A percentile compares a stretch with the other conserved stretches of the same genome.
These are phyloP conservation scores for Glossosoma conforme DNA, from an alignment of 1,140 invertebrate genomes.

Conservation along the genomic window DNA sequence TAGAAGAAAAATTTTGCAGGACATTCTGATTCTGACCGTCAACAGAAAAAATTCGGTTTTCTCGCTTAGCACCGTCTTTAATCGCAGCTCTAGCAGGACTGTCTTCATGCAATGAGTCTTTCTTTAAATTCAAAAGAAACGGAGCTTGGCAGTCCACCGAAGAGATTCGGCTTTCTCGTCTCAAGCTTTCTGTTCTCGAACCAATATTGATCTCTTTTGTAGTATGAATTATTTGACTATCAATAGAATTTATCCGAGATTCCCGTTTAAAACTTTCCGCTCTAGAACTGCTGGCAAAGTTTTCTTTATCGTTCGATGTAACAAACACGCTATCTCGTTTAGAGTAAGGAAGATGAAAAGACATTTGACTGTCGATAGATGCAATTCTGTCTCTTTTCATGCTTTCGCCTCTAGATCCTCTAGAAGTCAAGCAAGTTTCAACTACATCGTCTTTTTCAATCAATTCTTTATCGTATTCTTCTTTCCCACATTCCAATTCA, in stretches of 20 bases:
- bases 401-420: constrained; percentile 14
- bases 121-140: too few relatives aligned
- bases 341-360: constrained; percentile 6
- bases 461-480: too few relatives aligned
- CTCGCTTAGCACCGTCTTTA: too few relatives aligned
- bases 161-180: constrained; percentile 12
- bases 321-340: constrained; percentile 6
- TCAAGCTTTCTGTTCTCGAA: not conserved
- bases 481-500: too few relatives aligned
- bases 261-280: constrained; percentile 14
- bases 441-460: too few relatives aligned
- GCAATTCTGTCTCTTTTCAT: constrained; percentile 10
- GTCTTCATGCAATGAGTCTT: too few relatives aligned
- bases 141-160: constrained; percentile 14
- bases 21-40: too few relatives aligned
- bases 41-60: too few relatives aligned
- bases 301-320: constrained; percentile 4
- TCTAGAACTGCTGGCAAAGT: constrained; percentile 7
- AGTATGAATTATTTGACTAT: too few relatives aligned
- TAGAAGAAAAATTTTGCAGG: too few relatives aligned
- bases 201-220: too few relatives aligned
- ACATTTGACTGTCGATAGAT: constrained; percentile 14
- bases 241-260: constrained; percentile 15
- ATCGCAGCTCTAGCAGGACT: not conserved
- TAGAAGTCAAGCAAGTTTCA: constrained; percentile 6